phyloP scores from a whole-genome alignment of 2,113 vertebrate species.

The Leucopsar rothschildi region DNA sequence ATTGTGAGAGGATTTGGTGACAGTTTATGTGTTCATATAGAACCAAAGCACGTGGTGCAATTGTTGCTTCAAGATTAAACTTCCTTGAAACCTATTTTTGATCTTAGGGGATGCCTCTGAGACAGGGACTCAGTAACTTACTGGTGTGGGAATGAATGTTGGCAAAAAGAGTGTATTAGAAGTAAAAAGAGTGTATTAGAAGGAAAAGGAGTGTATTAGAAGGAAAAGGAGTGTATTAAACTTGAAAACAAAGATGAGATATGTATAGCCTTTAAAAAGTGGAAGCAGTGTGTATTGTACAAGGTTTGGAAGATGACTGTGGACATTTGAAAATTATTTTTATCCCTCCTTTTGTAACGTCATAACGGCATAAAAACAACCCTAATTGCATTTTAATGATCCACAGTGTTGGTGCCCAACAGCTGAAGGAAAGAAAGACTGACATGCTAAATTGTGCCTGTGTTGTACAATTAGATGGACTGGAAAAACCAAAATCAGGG shows the following conservation, averaged over 20 bases:
- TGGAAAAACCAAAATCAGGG: background rate
- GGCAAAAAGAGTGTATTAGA: background rate
- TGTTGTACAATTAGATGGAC: background rate
- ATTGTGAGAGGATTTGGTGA: background rate
- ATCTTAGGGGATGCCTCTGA: background rate
- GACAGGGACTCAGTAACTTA: background rate
- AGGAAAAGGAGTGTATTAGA: background rate
- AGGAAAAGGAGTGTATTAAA: background rate
- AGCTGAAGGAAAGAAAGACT: background rate
- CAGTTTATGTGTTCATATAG: slow-evolving; percentile 22
- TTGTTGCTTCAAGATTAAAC: background rate
- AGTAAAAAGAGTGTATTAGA: background rate
- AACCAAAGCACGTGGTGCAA: background rate
- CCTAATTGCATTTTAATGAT: background rate
- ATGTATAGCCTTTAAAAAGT: background rate
- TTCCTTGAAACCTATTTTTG: background rate
- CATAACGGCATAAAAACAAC: background rate
- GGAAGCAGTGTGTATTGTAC: background rate
- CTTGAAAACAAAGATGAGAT: background rate
- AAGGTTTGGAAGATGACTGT: background rate
- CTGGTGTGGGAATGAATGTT: background rate
- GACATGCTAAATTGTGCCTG: background rate
- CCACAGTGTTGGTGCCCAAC: background rate
- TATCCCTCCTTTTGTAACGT: background rate
- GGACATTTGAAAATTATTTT: background rate